Evolutionary conservation across 30 jellyfish, hydroid and myxozoan genomes (phyloP).

Genomic region (Pelagia noctiluca): DNA sequence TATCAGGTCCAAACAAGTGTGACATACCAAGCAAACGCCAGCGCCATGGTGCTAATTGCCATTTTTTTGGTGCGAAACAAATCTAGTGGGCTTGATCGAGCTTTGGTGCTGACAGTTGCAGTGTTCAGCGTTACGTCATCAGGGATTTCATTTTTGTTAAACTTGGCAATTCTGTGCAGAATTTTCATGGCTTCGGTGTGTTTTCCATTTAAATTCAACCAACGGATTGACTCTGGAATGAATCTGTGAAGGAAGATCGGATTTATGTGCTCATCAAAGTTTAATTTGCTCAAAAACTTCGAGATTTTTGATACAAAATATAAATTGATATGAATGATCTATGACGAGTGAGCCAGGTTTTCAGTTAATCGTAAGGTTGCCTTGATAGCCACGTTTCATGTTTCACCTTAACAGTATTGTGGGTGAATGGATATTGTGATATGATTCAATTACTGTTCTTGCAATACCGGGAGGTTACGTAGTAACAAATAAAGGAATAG

Average conservation of each 20-base stretch:
- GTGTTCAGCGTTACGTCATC: conserved; percentile 43
- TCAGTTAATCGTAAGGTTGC: too few relatives aligned
- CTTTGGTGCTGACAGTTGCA: not conserved
- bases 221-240: conserved; percentile 90
- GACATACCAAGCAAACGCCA: conserved; percentile 51
- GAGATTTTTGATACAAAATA: not conserved
- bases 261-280: too few relatives aligned
- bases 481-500: too few relatives aligned
- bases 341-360: not conserved
- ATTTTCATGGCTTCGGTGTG: conserved; percentile 63
- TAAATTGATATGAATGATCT: not conserved
- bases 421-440: too few relatives aligned
- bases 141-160: conserved; percentile 72
- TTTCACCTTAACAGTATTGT: too few relatives aligned
- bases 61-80: conserved; percentile 57
- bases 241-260: conserved; percentile 39
- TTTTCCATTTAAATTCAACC: conserved; percentile 78
- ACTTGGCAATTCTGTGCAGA: conserved; percentile 57
- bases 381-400: too few relatives aligned
- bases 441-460: too few relatives aligned
- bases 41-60: conserved; percentile 55
- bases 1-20: not conserved
- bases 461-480: too few relatives aligned
- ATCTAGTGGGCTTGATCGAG: conserved; percentile 54
- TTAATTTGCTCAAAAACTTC: too few relatives aligned